A percentile compares a stretch with the other conserved stretches of the same genome.
These are phyloP conservation scores for Netelia inedita DNA, from an alignment of 2,888 invertebrate species.

Conservation along the genomic window DNA sequence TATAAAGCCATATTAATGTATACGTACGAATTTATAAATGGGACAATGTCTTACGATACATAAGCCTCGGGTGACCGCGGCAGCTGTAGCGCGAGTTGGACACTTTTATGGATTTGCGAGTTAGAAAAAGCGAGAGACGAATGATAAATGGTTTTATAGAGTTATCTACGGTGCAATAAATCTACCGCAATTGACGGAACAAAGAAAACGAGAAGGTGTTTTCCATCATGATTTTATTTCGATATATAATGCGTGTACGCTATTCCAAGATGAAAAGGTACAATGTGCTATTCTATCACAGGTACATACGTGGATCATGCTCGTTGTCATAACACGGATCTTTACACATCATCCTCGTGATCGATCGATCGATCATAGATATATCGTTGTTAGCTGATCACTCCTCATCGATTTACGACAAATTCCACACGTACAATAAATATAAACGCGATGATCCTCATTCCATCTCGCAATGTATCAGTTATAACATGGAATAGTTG, in stretches of 20 bases:
- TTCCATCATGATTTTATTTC: conserved; percentile 52
- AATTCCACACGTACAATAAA: conserved; percentile 57
- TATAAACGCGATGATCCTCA: conserved; percentile 36
- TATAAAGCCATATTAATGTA: conserved; percentile 62
- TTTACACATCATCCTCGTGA: conserved; percentile 13
- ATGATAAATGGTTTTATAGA: conserved; percentile 45
- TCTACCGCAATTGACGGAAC: conserved; percentile 21
- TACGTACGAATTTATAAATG: conserved; percentile 46
- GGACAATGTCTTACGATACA: conserved; percentile 8
- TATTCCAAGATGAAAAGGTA: conserved; percentile 72
- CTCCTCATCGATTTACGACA: conserved; percentile 29
- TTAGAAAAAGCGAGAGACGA: conserved; percentile 22
- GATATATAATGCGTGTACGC: conserved; percentile 66
- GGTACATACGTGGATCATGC: conserved; percentile 78
- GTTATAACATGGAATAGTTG: conserved; percentile 24
- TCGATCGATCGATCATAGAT: conserved; percentile 37
- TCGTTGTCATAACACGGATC: conserved; percentile 45
- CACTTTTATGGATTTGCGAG: background rate
- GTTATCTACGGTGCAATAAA: conserved; percentile 59
- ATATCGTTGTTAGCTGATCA: conserved; percentile 52
- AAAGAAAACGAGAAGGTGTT: conserved; percentile 23
- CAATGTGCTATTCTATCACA: conserved; percentile 81
- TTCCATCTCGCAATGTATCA: conserved; percentile 47
- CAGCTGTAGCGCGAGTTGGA: conserved; percentile 18
- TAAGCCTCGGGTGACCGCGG: conserved; percentile 38